Conservation (phyloP, 2,888 invertebrate genomes). For the Siphonodentalium dalli region DNA sequence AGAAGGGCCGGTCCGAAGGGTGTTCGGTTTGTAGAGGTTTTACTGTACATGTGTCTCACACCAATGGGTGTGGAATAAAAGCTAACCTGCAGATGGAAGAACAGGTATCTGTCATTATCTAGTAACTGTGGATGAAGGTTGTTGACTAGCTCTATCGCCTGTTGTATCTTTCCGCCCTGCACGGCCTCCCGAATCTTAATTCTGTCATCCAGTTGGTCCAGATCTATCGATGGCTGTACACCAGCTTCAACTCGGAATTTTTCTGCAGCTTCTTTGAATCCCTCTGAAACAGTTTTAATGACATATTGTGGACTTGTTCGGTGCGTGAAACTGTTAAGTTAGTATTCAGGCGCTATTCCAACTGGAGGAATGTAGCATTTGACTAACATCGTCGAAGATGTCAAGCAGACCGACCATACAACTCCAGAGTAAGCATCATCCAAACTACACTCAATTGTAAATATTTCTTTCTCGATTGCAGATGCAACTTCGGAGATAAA, state of each 20-base stretch:
- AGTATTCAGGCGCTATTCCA: no score
- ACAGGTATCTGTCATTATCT: conserved; percentile 93
- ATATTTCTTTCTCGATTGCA: not conserved
- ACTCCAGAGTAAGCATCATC: no score
- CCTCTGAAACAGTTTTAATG: conserved; percentile 66
- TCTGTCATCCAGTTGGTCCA: conserved; percentile 84
- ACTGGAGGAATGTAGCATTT: no score
- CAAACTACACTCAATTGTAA: no score
- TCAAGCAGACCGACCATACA: no score
- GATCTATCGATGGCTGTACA: conserved; percentile 77
- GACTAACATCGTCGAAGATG: no score
- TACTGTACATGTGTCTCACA: no score
- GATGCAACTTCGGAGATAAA: no score
- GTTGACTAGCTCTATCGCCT: conserved; percentile 92
- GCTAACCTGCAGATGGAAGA: conserved; percentile 88
- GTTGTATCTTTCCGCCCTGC: conserved; percentile 88
- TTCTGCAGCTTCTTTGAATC: conserved; percentile 88
- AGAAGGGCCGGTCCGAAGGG: no score
- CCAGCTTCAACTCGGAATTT: conserved; percentile 96
- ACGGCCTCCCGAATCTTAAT: conserved; percentile 85
- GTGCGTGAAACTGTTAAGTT: no score
- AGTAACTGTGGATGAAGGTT: conserved; percentile 91
- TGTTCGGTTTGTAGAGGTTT: no score
- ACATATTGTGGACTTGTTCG: no score
- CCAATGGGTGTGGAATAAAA: not conserved